phyloP scores from a whole-genome alignment of 2,797 vertebrate genomes.

The Alfaro cultratus region DNA sequence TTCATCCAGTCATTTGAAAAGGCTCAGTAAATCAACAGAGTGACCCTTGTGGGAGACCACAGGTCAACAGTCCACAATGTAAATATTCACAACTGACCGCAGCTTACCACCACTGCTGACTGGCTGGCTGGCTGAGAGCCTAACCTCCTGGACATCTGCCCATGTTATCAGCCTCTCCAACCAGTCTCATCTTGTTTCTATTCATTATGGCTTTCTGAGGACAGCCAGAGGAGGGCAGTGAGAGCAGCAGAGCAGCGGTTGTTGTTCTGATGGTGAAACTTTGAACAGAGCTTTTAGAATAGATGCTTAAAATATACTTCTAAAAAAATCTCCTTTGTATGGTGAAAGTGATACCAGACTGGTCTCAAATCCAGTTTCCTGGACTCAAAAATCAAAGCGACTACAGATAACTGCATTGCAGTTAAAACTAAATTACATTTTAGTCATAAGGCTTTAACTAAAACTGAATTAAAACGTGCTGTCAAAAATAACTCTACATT shows the following conservation, averaged over 20 bases:
- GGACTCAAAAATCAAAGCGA: not conserved
- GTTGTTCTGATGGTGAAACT: constrained; percentile 50
- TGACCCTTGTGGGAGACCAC: constrained; percentile 63
- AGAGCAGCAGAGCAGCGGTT: constrained; percentile 57
- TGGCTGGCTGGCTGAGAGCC: constrained; percentile 73
- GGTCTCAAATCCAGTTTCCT: not conserved
- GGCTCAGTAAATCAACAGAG: constrained; percentile 44
- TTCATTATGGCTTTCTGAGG: constrained; percentile 70
- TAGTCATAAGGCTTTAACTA: not conserved
- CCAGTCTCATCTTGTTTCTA: constrained; percentile 64
- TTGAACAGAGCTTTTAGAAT: constrained; percentile 13
- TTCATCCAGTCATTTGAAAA: constrained; percentile 1
- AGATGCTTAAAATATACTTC: not conserved
- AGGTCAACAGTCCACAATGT: constrained; percentile 66
- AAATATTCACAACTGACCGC: constrained; percentile 74
- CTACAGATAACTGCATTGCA: not conserved
- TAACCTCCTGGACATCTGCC: constrained; percentile 76
- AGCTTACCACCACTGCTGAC: constrained; percentile 53
- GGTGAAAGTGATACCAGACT: not conserved
- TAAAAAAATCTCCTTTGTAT: not conserved
- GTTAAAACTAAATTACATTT: not conserved
- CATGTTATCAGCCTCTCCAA: constrained; percentile 64
- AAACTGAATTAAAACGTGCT: not conserved
- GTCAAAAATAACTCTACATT: not conserved
- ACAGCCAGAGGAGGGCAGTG: constrained; percentile 37